phyloP scores from a whole-genome alignment of 2,797 vertebrate species.

The Fratercula arctica region DNA sequence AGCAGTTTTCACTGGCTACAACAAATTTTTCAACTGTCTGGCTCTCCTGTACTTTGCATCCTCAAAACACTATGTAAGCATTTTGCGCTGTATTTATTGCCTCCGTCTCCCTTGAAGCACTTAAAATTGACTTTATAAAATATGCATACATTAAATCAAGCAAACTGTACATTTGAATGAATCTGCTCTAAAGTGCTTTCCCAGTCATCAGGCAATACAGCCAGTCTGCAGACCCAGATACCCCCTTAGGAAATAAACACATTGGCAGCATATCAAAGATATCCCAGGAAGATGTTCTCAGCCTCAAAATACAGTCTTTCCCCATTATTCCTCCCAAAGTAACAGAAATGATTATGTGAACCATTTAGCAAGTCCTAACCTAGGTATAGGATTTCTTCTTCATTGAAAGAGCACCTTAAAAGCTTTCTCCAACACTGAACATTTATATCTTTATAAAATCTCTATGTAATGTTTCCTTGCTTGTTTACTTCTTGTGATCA shows the following conservation, averaged over 20 bases:
- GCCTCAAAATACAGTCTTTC: not conserved
- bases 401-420: not conserved
- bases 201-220: not conserved
- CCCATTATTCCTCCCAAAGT: not conserved
- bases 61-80: not conserved
- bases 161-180: not conserved
- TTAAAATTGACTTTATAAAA: conserved; percentile 31
- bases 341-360: not conserved
- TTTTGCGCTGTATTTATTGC: not conserved
- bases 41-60: not conserved
- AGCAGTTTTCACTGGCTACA: not conserved
- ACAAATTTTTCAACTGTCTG: not conserved
- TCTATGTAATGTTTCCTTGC: not conserved
- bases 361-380: not conserved
- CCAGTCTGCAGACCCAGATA: not conserved
- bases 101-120: not conserved
- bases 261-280: not conserved
- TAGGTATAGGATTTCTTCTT: not conserved
- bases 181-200: not conserved
- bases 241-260: not conserved
- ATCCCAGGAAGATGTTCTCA: not conserved
- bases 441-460: not conserved
- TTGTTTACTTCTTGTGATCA: not conserved
- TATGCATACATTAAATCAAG: not conserved
- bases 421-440: not conserved